These are phyloP conservation scores for Alviniconcha marisindica DNA, from an alignment of 1,140 invertebrate genomes.

Conservation along the genomic window DNA sequence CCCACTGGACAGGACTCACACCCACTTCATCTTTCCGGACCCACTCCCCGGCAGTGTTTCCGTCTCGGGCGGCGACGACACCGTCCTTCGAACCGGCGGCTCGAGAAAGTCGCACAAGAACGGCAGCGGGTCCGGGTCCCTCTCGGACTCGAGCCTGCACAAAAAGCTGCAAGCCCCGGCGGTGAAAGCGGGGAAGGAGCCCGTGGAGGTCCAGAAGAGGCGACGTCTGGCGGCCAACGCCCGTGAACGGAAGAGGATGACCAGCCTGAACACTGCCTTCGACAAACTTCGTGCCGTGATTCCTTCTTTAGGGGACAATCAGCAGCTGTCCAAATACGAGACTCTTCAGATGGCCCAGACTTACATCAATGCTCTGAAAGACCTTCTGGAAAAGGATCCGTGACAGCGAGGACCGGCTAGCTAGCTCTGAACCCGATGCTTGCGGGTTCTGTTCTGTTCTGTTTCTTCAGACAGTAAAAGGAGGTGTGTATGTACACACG, in stretches of 20 bases:
- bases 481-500: no score
- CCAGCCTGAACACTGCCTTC: conserved; percentile 95
- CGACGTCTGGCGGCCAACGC: conserved; percentile 94
- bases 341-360: conserved; percentile 98
- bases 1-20: neutral
- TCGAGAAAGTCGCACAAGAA: no score
- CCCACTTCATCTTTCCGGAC: conserved; percentile 44
- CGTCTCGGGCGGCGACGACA: neutral
- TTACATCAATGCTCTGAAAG: conserved; percentile 93
- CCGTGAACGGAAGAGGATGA: conserved; percentile 93
- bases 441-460: no score
- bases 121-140: neutral
- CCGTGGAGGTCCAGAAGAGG: conserved; percentile 71
- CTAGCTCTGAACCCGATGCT: no score
- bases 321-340: conserved; percentile 96
- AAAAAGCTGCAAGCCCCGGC: neutral
- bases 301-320: conserved; percentile 91
- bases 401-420: no score
- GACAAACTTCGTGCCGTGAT: conserved; percentile 92
- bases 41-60: neutral
- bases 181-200: neutral
- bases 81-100: neutral
- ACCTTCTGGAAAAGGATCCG: conserved; percentile 79
- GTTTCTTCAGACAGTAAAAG: no score
- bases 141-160: neutral